Conservation (phyloP, 1,140 invertebrate genomes). For the Meteorus sp. region DNA sequence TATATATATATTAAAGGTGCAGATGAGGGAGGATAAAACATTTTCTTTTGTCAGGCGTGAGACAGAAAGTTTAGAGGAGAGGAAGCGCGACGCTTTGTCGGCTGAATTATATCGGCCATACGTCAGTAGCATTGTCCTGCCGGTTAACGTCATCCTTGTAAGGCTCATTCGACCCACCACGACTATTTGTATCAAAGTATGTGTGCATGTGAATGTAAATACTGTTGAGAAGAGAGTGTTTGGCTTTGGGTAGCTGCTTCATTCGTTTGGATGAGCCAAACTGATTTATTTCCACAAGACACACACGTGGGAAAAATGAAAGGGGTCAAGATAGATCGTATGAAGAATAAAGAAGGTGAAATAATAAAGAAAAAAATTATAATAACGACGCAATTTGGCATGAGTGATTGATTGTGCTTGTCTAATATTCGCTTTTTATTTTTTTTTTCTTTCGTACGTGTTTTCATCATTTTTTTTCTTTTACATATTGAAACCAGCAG, state of each 20-base stretch:
- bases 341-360: not conserved
- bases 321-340: not conserved
- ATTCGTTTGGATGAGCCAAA: too few relatives aligned
- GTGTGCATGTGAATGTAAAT: too few relatives aligned
- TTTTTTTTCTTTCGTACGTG: too few relatives aligned
- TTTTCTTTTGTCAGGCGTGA: conserved; percentile 39
- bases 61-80: conserved; percentile 30
- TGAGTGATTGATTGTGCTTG: conserved; percentile 14
- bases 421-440: too few relatives aligned
- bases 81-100: conserved; percentile 40
- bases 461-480: not conserved
- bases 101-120: conserved; percentile 43
- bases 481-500: not conserved
- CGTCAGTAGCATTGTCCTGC: conserved; percentile 33
- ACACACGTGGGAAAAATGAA: not conserved
- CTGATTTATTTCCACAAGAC: not conserved
- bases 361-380: not conserved
- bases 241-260: too few relatives aligned
- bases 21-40: too few relatives aligned
- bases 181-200: too few relatives aligned
- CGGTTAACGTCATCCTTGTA: not conserved
- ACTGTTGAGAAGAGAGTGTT: too few relatives aligned
- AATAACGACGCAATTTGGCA: not conserved
- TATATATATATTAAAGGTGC: not conserved
- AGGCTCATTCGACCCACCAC: not conserved